phyloP scores from a whole-genome alignment of 2,797 vertebrate species.

The Onychomys leucogaster region DNA sequence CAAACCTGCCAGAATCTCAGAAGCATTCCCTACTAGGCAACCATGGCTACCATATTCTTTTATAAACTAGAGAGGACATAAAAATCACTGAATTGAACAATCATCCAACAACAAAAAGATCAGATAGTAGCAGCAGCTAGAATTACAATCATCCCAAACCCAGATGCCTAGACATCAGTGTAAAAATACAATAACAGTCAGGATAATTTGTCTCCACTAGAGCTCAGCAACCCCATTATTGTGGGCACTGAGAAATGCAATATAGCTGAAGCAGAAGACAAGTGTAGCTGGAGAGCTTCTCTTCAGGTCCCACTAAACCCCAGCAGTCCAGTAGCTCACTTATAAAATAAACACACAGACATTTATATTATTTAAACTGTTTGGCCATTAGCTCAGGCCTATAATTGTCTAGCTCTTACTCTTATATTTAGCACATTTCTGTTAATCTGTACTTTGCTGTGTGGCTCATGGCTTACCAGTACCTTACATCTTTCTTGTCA shows the following conservation, averaged over 20 bases:
- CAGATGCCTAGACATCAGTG: not conserved
- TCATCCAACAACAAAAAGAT: not conserved
- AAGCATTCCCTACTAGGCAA: not conserved
- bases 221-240: not conserved
- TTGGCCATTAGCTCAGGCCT: too few relatives aligned
- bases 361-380: too few relatives aligned
- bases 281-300: too few relatives aligned
- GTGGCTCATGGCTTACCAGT: too few relatives aligned
- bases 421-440: too few relatives aligned
- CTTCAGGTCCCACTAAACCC: too few relatives aligned
- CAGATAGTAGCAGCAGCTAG: not conserved
- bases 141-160: not conserved
- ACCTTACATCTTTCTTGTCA: too few relatives aligned
- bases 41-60: not conserved
- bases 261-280: not conserved
- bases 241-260: not conserved
- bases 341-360: too few relatives aligned
- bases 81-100: not conserved
- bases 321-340: too few relatives aligned
- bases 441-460: too few relatives aligned
- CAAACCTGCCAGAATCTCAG: not conserved
- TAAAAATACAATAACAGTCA: not conserved
- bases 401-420: too few relatives aligned
- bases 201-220: not conserved
- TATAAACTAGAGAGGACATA: not conserved